Percentiles rank a stretch among this genome's conserved stretches.
Evolutionary conservation across 2,797 vertebrate genomes (phyloP).

Genomic region (Hoplostethus mediterraneus): DNA sequence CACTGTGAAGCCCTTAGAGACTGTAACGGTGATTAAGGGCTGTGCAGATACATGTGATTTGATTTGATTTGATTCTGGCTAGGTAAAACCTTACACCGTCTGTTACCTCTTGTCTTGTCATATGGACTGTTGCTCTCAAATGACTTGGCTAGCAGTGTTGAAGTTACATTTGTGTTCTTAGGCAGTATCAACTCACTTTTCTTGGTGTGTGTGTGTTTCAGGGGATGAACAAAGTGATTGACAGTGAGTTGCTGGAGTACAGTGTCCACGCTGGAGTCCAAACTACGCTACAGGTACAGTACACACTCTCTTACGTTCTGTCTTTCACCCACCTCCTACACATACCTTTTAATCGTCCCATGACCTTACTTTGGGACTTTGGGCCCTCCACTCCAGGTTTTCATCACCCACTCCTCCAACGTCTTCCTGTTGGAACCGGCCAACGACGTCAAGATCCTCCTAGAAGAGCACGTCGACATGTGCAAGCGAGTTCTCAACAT

Average conservation of each 20-base stretch:
- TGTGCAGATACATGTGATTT: no score
- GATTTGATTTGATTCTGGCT: no score
- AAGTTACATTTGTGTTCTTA: no score
- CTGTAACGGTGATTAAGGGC: no score
- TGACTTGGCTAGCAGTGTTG: no score
- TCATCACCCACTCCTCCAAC: conserved; percentile 97
- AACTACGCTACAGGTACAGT: conserved; percentile 92
- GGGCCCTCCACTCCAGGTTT: conserved; percentile 85
- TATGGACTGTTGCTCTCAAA: no score
- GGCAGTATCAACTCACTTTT: background rate
- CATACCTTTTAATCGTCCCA: background rate
- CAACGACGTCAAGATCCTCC: conserved; percentile 94
- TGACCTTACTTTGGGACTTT: background rate
- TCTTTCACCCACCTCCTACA: background rate
- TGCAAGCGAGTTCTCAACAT: conserved; percentile 99
- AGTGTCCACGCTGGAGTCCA: conserved; percentile 93
- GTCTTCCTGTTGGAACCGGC: conserved; percentile 97
- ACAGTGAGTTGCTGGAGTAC: conserved; percentile 88
- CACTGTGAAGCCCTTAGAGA: no score
- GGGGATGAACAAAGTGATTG: conserved; percentile 84
- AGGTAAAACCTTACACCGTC: no score
- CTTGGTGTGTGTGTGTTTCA: conserved; percentile 57
- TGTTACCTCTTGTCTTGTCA: no score
- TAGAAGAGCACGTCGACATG: conserved; percentile 99
- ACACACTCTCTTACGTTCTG: no score